Base-by-base conservation (phyloP, 2,797 vertebrate genomes). In the Silurus lanzhouensis region DNA sequence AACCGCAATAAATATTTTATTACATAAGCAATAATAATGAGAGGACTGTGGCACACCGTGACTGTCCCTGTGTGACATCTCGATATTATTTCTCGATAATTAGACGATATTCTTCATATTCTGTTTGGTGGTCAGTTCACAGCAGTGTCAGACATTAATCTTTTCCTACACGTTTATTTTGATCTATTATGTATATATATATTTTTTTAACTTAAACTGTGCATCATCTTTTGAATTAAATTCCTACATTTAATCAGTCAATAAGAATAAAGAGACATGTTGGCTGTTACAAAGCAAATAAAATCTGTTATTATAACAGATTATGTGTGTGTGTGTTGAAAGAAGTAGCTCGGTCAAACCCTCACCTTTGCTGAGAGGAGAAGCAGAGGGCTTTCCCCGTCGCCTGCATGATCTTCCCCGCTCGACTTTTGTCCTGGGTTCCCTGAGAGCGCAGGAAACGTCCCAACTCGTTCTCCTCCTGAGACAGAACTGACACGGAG, bases 391-490 rank as follows among this genome's bases (percentile, higher is more conserved):
- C 97, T 91, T 99, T 99, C 86, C 98, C 98, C 0, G 97, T 97
- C 6, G 98, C 98, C 92, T 99, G 97, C 98, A 99, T 99, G 95
- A 99, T 99, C 93, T 99, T 99, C 70, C 98, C 98, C 12, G 98
- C 98, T 89, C 97, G 94, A 58, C 96, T 97, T 95, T 97, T 97
- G 92, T 99, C 97, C 93, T 99, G 97, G 82, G 97, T 97, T 82
- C 97, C 98, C 93, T 99, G 97, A 2, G 96, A 95, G 89, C 98
- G 96, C 89, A 99, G 96, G 94, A 99, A 99, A 57, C 97, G 97
- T 6, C 98, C 98, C 93, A 99, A 89, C 92, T 99, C 98, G 55
- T 97, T 99, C 95, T 99, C 98, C 92, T 99, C 98, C 91, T 99
- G 97, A 88, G 98, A 99, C 78, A 99, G 92, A 92, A 96, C 98